Evolutionary conservation across 2,888 invertebrate genomes (phyloP).

Genomic region (Timandra comae): DNA sequence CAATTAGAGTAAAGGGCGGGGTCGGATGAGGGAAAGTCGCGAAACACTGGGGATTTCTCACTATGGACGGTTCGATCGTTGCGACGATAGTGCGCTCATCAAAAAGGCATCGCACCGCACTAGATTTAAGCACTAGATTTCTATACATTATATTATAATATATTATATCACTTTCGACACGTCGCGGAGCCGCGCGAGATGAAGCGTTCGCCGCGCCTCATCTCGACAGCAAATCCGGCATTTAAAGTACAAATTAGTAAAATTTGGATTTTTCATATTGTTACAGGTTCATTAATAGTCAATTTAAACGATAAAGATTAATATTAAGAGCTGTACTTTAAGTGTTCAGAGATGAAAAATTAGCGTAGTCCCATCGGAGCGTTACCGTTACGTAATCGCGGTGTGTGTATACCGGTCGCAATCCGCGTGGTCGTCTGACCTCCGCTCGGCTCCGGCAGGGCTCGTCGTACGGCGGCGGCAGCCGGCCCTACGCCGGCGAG

Average conservation of each 20-base stretch:
- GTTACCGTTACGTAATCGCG: not conserved
- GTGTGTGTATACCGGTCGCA: not conserved
- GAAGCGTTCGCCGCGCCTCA: slow-evolving; percentile 61
- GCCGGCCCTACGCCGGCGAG: slow-evolving; percentile 64
- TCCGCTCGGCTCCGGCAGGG: slow-evolving; percentile 46
- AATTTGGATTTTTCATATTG: slow-evolving; percentile 75
- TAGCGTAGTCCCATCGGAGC: not conserved
- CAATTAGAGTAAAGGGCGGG: slow-evolving; percentile 73
- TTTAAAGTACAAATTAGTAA: slow-evolving; percentile 77
- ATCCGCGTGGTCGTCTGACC: not conserved
- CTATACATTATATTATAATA: slow-evolving; percentile 56
- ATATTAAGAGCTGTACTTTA: slow-evolving; percentile 76
- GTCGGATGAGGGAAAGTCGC: slow-evolving; percentile 71
- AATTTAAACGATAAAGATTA: slow-evolving; percentile 63
- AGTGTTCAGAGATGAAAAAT: slow-evolving; percentile 71
- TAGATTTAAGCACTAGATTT: slow-evolving; percentile 69
- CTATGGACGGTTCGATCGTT: slow-evolving; percentile 70
- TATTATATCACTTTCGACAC: slow-evolving; percentile 51
- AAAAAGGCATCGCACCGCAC: slow-evolving; percentile 76
- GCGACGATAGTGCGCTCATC: slow-evolving; percentile 68
- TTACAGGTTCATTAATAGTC: slow-evolving; percentile 76
- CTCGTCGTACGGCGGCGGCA: slow-evolving; percentile 72
- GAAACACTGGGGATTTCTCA: slow-evolving; percentile 73
- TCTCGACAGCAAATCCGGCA: slow-evolving; percentile 74
- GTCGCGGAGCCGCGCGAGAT: slow-evolving; percentile 65